phyloP scores from a whole-genome alignment of 2,113 vertebrate genomes.

The Nothoprocta pentlandii region DNA sequence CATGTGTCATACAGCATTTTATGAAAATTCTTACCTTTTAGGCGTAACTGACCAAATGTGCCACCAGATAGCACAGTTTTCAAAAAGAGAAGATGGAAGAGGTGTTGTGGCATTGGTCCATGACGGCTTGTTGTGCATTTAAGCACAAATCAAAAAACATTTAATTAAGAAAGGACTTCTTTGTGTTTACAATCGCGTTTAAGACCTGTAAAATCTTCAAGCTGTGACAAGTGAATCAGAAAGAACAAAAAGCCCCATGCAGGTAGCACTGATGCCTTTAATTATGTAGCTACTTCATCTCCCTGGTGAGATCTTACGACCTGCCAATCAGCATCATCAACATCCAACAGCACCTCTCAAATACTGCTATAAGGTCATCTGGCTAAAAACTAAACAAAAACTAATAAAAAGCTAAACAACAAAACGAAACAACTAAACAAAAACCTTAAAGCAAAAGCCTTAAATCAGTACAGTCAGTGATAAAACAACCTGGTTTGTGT shows the following conservation, averaged over 20 bases:
- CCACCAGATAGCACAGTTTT: neutral
- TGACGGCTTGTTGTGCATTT: neutral
- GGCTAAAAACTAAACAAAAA: neutral
- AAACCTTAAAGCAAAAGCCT: neutral
- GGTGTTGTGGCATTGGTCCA: neutral
- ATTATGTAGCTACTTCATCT: neutral
- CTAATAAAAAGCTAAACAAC: neutral
- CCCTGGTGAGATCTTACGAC: neutral
- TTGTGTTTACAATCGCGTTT: neutral
- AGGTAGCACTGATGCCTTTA: neutral
- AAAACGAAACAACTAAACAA: neutral
- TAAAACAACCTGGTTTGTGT: fast-evolving
- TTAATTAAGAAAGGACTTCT: neutral
- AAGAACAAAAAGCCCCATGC: neutral
- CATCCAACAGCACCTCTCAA: neutral
- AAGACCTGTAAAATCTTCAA: conserved; percentile 6
- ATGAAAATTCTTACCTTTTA: neutral
- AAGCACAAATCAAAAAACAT: neutral
- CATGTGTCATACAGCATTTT: neutral
- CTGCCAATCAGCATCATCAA: neutral
- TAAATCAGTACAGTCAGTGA: neutral
- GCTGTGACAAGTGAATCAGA: neutral
- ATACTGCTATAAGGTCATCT: neutral
- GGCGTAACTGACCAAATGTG: neutral
- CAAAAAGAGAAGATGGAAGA: neutral